A percentile compares a stretch with the other conserved stretches of the same genome.
phyloP scores from a whole-genome alignment of 2,113 vertebrate species.

The Ochotona curzoniae region DNA sequence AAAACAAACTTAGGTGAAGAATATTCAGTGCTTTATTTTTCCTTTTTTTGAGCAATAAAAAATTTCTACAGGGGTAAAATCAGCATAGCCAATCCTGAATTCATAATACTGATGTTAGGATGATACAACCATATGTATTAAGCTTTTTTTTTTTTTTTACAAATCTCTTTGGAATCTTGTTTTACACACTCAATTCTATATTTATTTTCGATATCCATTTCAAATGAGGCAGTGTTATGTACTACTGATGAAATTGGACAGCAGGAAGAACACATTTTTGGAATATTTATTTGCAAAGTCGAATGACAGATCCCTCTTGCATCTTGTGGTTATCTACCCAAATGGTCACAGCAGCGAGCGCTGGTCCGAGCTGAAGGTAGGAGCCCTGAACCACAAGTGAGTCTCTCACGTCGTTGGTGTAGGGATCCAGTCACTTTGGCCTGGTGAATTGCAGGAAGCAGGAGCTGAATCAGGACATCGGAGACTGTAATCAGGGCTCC shows the following conservation, averaged over 20 bases:
- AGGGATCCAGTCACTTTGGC: too few relatives aligned
- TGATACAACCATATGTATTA: not conserved
- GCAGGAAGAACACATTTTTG: not conserved
- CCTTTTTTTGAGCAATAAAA: not conserved
- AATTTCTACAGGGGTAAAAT: not conserved
- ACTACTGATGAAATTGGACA: not conserved
- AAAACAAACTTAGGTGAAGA: conserved; percentile 2
- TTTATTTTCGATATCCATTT: conserved; percentile 7
- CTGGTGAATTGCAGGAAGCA: too few relatives aligned
- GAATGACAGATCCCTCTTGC: too few relatives aligned
- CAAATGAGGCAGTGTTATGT: not conserved
- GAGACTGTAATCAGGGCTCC: too few relatives aligned
- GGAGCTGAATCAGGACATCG: too few relatives aligned
- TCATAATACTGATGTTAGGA: not conserved
- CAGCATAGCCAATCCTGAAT: not conserved
- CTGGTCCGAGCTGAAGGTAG: too few relatives aligned
- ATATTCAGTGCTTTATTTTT: not conserved
- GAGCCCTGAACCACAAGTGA: too few relatives aligned
- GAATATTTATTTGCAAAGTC: too few relatives aligned
- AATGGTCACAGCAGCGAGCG: too few relatives aligned
- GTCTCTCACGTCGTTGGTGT: too few relatives aligned
- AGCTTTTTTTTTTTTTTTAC: not conserved
- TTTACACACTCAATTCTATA: not conserved
- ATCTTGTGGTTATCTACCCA: too few relatives aligned
- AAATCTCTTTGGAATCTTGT: not conserved